Percentiles rank a stretch among this genome's conserved stretches.
Evolutionary conservation across 2,797 vertebrate species (phyloP).

Genomic region (Adelosebastes latens): DNA sequence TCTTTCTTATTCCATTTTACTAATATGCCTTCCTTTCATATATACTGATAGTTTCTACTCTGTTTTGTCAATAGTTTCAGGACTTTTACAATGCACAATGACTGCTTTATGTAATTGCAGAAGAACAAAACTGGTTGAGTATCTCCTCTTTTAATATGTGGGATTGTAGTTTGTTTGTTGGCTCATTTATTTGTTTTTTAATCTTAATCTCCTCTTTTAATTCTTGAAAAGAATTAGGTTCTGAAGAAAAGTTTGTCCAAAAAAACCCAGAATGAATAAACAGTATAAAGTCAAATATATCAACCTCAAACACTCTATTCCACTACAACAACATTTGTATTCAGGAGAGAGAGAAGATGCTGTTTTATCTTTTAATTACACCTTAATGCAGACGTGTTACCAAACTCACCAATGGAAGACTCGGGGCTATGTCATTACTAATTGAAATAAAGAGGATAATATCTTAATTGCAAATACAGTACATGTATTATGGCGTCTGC

Average conservation of each 20-base stretch:
- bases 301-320: neutral
- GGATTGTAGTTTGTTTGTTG: neutral
- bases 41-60: neutral
- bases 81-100: neutral
- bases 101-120: neutral
- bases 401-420: neutral
- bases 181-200: neutral
- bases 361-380: constrained; percentile 15
- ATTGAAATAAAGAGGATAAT: constrained; percentile 17
- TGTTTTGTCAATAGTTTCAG: neutral
- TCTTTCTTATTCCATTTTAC: neutral
- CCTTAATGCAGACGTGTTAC: neutral
- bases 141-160: neutral
- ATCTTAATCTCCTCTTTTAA: neutral
- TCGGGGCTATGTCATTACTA: neutral
- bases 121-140: neutral
- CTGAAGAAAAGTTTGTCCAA: neutral
- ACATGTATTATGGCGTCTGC: neutral
- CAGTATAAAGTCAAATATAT: neutral
- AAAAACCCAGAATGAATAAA: neutral
- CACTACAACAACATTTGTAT: neutral
- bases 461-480: constrained; percentile 23
- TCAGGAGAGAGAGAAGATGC: neutral
- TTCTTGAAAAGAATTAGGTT: neutral
- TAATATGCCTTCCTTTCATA: neutral